A percentile compares a stretch with the other conserved stretches of the same genome.
phyloP scores from a whole-genome alignment of 2,888 invertebrate species.

The Mamestra brassicae region DNA sequence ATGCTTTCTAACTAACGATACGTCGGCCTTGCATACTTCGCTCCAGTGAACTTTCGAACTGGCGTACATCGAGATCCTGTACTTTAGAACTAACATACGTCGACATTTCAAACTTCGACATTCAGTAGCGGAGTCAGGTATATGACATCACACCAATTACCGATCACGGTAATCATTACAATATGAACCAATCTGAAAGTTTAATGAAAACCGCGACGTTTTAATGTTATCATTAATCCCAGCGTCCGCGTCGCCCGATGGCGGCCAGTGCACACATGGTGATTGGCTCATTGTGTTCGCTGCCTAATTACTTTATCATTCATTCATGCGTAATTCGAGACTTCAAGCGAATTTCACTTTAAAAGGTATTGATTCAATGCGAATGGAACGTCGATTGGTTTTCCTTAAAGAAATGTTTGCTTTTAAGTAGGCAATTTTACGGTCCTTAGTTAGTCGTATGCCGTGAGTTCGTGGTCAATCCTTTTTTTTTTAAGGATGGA shows the following conservation, averaged over 20 bases:
- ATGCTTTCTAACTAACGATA: too few species aligned
- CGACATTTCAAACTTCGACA: too few species aligned
- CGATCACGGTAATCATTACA: neutral
- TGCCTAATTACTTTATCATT: conserved; percentile 42
- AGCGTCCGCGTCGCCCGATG: neutral
- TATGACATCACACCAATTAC: too few species aligned
- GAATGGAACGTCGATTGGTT: too few species aligned
- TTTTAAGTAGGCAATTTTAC: neutral
- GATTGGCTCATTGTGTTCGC: conserved; percentile 23
- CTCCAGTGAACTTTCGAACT: too few species aligned
- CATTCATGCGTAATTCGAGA: conserved; percentile 29
- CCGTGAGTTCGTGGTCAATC: too few species aligned
- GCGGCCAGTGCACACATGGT: neutral
- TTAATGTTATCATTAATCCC: conserved; percentile 33
- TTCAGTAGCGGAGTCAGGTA: too few species aligned
- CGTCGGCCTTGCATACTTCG: too few species aligned
- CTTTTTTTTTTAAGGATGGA: too few species aligned
- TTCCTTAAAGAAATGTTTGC: neutral
- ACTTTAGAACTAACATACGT: too few species aligned
- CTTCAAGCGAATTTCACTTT: neutral
- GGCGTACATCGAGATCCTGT: too few species aligned
- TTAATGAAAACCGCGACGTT: conserved; percentile 19
- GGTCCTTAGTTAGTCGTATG: too few species aligned
- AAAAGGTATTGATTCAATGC: neutral
- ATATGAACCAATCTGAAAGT: conserved; percentile 3